Evolutionary conservation across 2,113 vertebrate genomes (phyloP).

Genomic region (Brienomyrus longianalis): DNA sequence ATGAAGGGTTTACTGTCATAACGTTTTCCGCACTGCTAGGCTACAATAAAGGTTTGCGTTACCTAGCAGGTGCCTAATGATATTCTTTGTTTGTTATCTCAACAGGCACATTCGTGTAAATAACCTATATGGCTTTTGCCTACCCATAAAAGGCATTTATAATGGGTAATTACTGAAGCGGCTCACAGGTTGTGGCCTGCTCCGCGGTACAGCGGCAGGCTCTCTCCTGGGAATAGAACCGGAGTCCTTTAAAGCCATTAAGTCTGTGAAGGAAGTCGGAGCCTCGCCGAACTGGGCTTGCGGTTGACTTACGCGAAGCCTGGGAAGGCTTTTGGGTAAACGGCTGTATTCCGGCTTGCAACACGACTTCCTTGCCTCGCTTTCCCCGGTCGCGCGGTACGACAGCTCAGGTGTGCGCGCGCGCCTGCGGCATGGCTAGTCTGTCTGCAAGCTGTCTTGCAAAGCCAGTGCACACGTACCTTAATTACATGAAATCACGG

Average conservation of each 20-base stretch:
- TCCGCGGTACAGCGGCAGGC: neutral
- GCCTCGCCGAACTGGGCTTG: neutral
- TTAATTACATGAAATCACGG: neutral
- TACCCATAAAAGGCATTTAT: neutral
- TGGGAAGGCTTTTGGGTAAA: neutral
- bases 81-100: neutral
- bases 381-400: neutral
- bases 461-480: neutral
- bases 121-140: neutral
- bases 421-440: neutral
- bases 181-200: neutral
- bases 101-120: neutral
- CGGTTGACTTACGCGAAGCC: neutral
- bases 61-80: neutral
- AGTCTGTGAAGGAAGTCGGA: neutral
- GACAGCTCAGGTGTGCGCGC: neutral
- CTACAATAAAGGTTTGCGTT: neutral
- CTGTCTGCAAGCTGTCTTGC: neutral
- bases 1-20: neutral
- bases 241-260: neutral
- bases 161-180: neutral
- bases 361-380: neutral
- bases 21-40: neutral
- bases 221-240: neutral
- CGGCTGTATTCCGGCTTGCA: neutral